A percentile compares a stretch with the other conserved stretches of the same genome.
These are phyloP conservation scores for Masnerella sp. DNA, from an alignment of 2,888 invertebrate species.

Conservation along the genomic window DNA sequence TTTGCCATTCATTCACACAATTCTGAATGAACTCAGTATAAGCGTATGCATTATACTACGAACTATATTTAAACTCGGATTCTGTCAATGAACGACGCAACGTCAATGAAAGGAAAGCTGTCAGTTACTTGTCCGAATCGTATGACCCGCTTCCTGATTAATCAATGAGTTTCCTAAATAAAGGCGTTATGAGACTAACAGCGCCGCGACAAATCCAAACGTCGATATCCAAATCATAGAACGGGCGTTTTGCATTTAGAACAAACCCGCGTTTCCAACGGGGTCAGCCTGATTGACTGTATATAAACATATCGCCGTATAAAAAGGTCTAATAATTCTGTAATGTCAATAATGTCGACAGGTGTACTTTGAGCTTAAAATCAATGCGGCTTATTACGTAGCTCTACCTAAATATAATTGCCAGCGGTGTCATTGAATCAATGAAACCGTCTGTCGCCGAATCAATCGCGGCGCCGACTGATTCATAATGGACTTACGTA, in stretches of 20 bases:
- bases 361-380: constrained; percentile 35
- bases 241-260: constrained; percentile 26
- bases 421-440: constrained; percentile 25
- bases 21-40: constrained; percentile 13
- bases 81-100: constrained; percentile 17
- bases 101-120: constrained; percentile 29
- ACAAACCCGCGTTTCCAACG: constrained; percentile 19
- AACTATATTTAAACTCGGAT: constrained; percentile 15
- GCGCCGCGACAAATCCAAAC: constrained; percentile 39
- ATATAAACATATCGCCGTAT: constrained; percentile 19
- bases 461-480: constrained; percentile 19
- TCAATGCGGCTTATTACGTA: constrained; percentile 27
- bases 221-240: constrained; percentile 34
- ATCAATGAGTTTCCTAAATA: constrained; percentile 38
- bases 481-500: too few relatives aligned
- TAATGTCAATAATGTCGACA: constrained; percentile 29
- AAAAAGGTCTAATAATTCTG: constrained; percentile 37
- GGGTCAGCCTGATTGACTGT: constrained; percentile 30
- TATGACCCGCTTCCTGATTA: constrained; percentile 23
- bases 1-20: not conserved
- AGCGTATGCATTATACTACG: constrained; percentile 2
- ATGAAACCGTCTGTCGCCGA: constrained; percentile 33
- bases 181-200: constrained; percentile 33
- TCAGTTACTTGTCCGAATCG: constrained; percentile 27
- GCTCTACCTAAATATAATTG: constrained; percentile 33